Percentiles rank a stretch among this genome's conserved stretches.
phyloP scores from a whole-genome alignment of 1,140 invertebrate genomes.

The Procambarus clarkii region DNA sequence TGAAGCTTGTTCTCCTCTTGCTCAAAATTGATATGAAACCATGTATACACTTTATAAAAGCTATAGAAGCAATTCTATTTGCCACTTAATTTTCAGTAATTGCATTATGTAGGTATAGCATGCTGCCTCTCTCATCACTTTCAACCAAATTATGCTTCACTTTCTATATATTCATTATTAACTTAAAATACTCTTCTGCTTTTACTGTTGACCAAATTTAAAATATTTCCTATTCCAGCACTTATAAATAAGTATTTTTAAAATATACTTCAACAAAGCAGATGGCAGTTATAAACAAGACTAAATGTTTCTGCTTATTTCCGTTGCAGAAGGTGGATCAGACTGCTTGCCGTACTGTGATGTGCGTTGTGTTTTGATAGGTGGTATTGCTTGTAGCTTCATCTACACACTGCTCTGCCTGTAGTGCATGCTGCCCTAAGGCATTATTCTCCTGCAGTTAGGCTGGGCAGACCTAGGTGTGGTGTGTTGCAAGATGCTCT shows the following conservation, averaged over 20 bases:
- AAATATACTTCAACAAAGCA: neutral
- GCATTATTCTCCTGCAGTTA: constrained; percentile 32
- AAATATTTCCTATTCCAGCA: neutral
- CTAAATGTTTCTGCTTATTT: constrained; percentile 58
- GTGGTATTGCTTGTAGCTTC: constrained; percentile 67
- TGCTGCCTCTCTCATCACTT: constrained; percentile 9
- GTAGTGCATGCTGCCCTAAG: constrained; percentile 51
- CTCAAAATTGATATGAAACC: too few species aligned
- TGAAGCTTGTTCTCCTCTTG: too few species aligned
- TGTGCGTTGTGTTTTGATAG: constrained; percentile 67
- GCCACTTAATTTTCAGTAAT: neutral
- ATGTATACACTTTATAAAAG: too few species aligned
- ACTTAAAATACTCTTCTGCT: neutral
- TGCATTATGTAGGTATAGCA: neutral
- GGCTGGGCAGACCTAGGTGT: neutral
- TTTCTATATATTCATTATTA: neutral
- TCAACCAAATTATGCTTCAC: neutral
- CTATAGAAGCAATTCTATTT: neutral
- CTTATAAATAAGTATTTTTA: neutral
- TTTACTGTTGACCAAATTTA: neutral
- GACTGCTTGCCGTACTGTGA: constrained; percentile 62
- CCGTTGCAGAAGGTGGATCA: constrained; percentile 68
- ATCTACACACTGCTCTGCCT: constrained; percentile 45
- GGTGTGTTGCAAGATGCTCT: neutral
- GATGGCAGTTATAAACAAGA: neutral